A percentile compares a stretch with the other conserved stretches of the same genome.
Conservation (phyloP, 2,797 vertebrate species). For the Cirrhinus mrigala region DNA sequence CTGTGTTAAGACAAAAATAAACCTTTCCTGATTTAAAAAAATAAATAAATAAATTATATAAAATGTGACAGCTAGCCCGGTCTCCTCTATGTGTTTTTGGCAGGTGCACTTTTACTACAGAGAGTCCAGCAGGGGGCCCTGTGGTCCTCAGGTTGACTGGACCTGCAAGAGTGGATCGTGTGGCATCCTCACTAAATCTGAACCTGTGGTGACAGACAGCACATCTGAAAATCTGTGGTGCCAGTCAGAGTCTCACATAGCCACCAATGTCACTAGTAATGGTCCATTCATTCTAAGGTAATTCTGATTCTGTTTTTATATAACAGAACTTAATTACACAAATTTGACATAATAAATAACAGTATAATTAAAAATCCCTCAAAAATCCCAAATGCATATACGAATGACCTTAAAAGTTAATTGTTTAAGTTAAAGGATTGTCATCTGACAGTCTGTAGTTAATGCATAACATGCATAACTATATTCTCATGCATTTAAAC, state of each 20-base stretch:
- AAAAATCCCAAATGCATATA: neutral
- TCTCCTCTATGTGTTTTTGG: neutral
- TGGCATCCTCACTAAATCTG: neutral
- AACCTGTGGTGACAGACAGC: neutral
- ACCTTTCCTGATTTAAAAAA: neutral
- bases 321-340: neutral
- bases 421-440: neutral
- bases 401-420: neutral
- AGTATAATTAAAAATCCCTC: neutral
- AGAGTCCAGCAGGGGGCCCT: slow-evolving; percentile 26
- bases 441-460: no score
- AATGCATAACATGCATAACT: neutral
- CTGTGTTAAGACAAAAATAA: no score
- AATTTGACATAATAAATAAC: neutral
- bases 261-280: slow-evolving; percentile 25
- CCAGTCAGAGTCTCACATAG: slow-evolving; percentile 33
- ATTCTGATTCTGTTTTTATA: neutral
- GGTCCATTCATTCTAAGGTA: slow-evolving; percentile 30
- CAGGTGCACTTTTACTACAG: slow-evolving; percentile 47
- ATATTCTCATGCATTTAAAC: neutral
- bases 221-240: slow-evolving; percentile 26
- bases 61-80: neutral
- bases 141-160: slow-evolving; percentile 31
- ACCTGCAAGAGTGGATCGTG: slow-evolving; percentile 33
- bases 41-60: neutral